Base-by-base conservation (phyloP, 2,888 invertebrate species). In the Platynereis dumerilii region DNA sequence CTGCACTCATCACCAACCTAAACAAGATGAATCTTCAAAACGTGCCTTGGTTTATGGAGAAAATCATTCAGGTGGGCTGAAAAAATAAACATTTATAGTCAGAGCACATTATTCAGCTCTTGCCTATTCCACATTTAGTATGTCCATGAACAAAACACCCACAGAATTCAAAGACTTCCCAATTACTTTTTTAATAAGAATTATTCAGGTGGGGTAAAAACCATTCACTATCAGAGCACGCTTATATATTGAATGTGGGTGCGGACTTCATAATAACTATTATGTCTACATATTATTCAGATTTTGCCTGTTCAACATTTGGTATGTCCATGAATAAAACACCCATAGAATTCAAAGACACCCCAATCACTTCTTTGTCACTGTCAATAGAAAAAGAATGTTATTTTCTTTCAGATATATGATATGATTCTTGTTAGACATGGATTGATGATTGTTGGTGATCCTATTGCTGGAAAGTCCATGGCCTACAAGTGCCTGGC, bases 351-450 rank as follows among this genome's bases (percentile, higher is more conserved):
- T 10, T n/a, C n/a, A n/a, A n/a, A n/a, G n/a, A n/a, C n/a, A n/a
- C n/a, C n/a, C n/a, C n/a, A n/a, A n/a, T n/a, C n/a, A n/a, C n/a
- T n/a, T n/a, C n/a, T n/a, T n/a, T n/a, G n/a, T n/a, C n/a, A n/a
- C n/a, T n/a, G n/a, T n/a, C n/a, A n/a, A n/a, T n/a, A n/a, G n/a
- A n/a, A n/a, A n/a, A n/a, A n/a, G n/a, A n/a, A n/a, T n/a, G n/a
- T n/a, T n/a, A n/a, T n/a, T n/a, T n/a, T 26, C 22, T 65, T 60
- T 24, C 69, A 83, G 81, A 79, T 83, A 54, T 84, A 83, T 70
- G 83, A 84, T 70, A 83, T 84, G 83, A 79, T 84, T 56, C 69
- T 81, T 58, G 83, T 83, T 17, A 75, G 83, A 20, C 84, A 84
- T 68, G 84, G 84, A 27, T 75, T 83, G 61, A 83, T 83, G 82